Evolutionary conservation across 2,888 invertebrate species (phyloP).

Genomic region (Gordius sp.): DNA sequence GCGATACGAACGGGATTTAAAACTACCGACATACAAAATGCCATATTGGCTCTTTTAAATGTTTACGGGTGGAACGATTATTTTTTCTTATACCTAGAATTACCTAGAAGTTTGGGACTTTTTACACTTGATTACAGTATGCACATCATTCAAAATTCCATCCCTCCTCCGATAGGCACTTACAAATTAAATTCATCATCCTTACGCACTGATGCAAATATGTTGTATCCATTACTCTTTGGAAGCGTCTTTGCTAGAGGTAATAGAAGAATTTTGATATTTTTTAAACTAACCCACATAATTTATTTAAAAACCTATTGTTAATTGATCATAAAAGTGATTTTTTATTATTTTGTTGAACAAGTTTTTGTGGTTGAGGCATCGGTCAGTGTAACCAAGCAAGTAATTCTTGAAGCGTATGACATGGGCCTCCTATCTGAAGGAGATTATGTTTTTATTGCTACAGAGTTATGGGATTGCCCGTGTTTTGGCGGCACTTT

Average conservation of each 20-base stretch:
- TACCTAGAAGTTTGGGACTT: neutral
- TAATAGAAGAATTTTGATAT: neutral
- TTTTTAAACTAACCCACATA: neutral
- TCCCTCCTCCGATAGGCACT: neutral
- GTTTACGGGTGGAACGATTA: constrained; percentile 9
- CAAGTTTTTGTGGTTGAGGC: neutral
- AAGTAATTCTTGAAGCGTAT: neutral
- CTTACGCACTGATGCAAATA: neutral
- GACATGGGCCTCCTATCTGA: neutral
- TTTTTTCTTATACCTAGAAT: neutral
- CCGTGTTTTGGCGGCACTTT: constrained; percentile 5
- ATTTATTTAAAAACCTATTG: neutral
- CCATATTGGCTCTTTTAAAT: neutral
- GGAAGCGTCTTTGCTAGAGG: neutral
- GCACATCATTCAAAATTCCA: neutral
- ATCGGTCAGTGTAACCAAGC: neutral
- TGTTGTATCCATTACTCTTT: neutral
- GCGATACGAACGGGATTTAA: neutral
- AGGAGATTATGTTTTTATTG: constrained; percentile 6
- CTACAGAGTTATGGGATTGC: neutral
- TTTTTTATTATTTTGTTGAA: neutral
- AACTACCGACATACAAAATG: neutral
- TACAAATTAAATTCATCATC: constrained; percentile 1
- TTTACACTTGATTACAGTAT: neutral
- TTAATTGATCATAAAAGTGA: neutral